Base-by-base conservation (phyloP, 2,888 invertebrate species). In the Eupithecia vulgata region DNA sequence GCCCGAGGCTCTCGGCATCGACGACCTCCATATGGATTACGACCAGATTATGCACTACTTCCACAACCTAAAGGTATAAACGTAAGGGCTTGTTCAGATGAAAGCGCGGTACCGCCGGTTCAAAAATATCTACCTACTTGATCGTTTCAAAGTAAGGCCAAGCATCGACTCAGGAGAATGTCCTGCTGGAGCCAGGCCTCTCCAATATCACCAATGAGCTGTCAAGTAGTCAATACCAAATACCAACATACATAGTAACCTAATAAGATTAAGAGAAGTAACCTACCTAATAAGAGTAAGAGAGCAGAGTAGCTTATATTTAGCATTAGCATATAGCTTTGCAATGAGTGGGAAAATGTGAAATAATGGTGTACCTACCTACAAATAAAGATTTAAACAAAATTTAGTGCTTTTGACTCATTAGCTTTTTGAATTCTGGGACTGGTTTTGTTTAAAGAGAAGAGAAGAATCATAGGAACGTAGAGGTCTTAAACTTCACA, bases 1-100 rank as follows among this genome's bases (percentile, higher is more conserved):
- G 64, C 80, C 94, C 93, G 76, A 96, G 82, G 91, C 96, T 80
- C 95, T 97, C 76, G 96, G 96, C 68, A 94, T 98, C 82, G 97
- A 98, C 91, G 97, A 98, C 90, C 95, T 98, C 79, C 97, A 97
- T 88, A 98, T 99, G 98, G 98, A 99, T 94, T 99, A 99, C 94
- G 98, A 99, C 91, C 98, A 99, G 95, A 97, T 99, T 92, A 98
- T 99, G 98, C 97, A 98, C 91, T 99, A 99, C 94, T 99, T 99
- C 95, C 98, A 99, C 95, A 99, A 98, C 95, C 96, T 99, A 88
- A 99, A 99, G 96, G 98, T 98, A 95, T 93, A 94, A 90, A 84
- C 88, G 90, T 65, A 15, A 65, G 40, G 40, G 65, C 40, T 61
- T 61, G 37, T 65, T 65, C 40, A 40, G 65, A 61, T 61, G 61